phyloP scores from a whole-genome alignment of 2,888 invertebrate species.

The Dryococelus australis region DNA sequence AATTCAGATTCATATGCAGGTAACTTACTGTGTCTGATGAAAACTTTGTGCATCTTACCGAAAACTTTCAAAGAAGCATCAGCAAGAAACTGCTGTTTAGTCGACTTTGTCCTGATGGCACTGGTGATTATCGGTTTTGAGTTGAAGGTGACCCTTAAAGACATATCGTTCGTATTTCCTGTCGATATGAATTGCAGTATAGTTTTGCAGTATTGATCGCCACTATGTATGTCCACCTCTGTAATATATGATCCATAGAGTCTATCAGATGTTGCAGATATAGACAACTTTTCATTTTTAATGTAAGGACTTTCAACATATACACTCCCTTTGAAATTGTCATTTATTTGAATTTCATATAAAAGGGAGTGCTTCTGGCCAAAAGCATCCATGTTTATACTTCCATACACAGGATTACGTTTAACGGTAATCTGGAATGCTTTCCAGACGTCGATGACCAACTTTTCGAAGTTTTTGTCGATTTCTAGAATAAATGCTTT shows the following conservation, averaged over 20 bases:
- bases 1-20: constrained; percentile 38
- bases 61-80: constrained; percentile 31
- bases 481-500: constrained; percentile 26
- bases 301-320: neutral
- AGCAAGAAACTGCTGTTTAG: neutral
- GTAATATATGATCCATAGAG: neutral
- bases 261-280: neutral
- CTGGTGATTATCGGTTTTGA: neutral
- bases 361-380: neutral
- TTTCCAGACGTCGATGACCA: constrained; percentile 33
- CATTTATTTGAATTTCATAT: neutral
- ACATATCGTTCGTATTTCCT: neutral
- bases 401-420: constrained; percentile 26
- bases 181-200: neutral
- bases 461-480: constrained; percentile 29
- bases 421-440: constrained; percentile 32
- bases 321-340: neutral
- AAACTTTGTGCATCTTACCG: constrained; percentile 4
- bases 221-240: neutral
- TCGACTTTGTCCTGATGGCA: neutral
- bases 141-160: neutral
- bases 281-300: neutral
- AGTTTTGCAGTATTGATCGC: neutral
- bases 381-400: constrained; percentile 31
- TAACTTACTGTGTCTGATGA: constrained; percentile 29